Evolutionary conservation across 2,113 vertebrate genomes (phyloP), one percentile per base, ranked within the genome.

Genomic region (Sinocyclocheilus anshuiensis): DNA sequence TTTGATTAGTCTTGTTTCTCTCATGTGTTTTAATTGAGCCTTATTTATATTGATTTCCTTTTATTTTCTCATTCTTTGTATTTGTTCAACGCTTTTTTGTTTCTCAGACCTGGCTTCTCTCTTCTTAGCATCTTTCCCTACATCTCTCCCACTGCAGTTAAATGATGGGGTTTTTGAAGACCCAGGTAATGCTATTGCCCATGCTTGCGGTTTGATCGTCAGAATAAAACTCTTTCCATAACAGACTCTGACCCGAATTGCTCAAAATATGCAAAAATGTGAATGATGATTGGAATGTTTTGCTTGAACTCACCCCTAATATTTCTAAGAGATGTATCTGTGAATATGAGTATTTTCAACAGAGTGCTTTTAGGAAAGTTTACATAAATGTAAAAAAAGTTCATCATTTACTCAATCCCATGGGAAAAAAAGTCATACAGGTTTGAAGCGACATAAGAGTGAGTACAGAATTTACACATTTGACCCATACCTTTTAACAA

Each of bases 91-190:
- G 26, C 77, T 77, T 26, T 82, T 45, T 79, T 20, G 16, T 61
- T 77, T 84, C 86, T 89, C 87, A 94, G 94, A 95, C 90, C 91
- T 95, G 77, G 91, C 90, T 55, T 93, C 91, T 92, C n/a, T 94
- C 87, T 90, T 93, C 92, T 86, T 93, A 90, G 90, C 92, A 83
- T 78, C 87, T 50, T 91, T 92, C 84, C 88, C 91, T 90, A 81
- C 93, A 79, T 93, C 90, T 90, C 89, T 92, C 86, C 87, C 91
- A 89, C 90, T 88, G 87, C 85, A 89, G 83, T 84, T 81, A 88
- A 93, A 89, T 92, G 91, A 93, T 67, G 90, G 90, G 36, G 88
- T 92, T 89, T 91, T 91, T 92, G 93, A 93, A 78, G 86, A 90
- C 24, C 78, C 93, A 95, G 94, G 94, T 95, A 95, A 90, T 88